phyloP scores from a whole-genome alignment of 1,140 invertebrate species.

The Ridgeia piscesae region DNA sequence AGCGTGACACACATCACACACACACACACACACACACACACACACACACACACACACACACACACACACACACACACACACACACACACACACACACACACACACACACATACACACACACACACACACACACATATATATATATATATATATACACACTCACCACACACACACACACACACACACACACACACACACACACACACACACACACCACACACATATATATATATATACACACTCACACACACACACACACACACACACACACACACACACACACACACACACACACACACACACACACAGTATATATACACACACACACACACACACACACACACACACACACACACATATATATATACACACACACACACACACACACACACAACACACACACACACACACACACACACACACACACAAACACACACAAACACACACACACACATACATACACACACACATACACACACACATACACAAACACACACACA shows the following conservation, averaged over 20 bases:
- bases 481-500: too few species aligned
- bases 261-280: neutral
- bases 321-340: too few species aligned
- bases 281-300: neutral
- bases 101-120: neutral
- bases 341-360: too few species aligned
- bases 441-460: too few species aligned
- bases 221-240: neutral
- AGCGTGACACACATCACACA: too few species aligned
- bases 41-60: neutral
- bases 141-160: neutral
- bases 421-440: too few species aligned
- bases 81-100: neutral
- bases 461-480: too few species aligned
- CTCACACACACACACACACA: neutral
- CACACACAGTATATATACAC: too few species aligned
- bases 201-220: neutral
- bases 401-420: too few species aligned
- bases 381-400: too few species aligned
- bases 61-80: neutral
- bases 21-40: neutral
- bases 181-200: neutral
- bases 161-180: neutral
- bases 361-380: too few species aligned
- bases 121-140: neutral